Percentiles rank a stretch among this genome's conserved stretches.
These are phyloP conservation scores for Spongilla lacustris DNA, from an alignment of 37 sponge, comb jelly and placozoan species.

Conservation along the genomic window DNA sequence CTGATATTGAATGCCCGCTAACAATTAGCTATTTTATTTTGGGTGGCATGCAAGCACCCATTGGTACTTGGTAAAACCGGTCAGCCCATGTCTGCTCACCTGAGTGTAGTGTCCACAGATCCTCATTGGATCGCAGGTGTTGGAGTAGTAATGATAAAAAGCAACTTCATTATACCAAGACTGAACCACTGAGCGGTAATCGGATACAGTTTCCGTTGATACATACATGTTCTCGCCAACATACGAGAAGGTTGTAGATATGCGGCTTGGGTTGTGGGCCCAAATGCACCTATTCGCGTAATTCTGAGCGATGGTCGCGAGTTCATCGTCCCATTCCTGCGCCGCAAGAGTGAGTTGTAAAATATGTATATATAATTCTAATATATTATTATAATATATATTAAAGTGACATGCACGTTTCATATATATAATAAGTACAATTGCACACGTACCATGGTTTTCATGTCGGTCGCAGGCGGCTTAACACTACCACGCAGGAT, in stretches of 20 bases:
- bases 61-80: no score
- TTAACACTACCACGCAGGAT: conserved; percentile 37
- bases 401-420: neutral
- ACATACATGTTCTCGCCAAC: conserved; percentile 37
- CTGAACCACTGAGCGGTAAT: conserved; percentile 12
- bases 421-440: no score
- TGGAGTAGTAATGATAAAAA: neutral
- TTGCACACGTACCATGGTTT: conserved; percentile 37
- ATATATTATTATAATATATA: no score
- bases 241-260: conserved; percentile 3
- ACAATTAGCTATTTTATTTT: no score
- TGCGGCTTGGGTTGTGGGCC: conserved; percentile 23
- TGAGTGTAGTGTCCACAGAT: conserved; percentile 10
- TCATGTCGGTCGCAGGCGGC: conserved; percentile 66
- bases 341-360: no score
- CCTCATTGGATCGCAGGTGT: conserved; percentile 11
- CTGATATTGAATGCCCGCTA: no score
- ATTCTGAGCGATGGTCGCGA: conserved; percentile 38
- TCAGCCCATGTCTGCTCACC: no score
- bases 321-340: conserved; percentile 44
- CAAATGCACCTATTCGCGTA: conserved; percentile 30
- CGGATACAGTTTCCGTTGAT: neutral
- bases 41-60: no score
- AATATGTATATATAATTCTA: neutral
- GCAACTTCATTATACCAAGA: neutral